Evolutionary conservation across 2,113 vertebrate genomes (phyloP).

Genomic region (Guaruba guarouba): DNA sequence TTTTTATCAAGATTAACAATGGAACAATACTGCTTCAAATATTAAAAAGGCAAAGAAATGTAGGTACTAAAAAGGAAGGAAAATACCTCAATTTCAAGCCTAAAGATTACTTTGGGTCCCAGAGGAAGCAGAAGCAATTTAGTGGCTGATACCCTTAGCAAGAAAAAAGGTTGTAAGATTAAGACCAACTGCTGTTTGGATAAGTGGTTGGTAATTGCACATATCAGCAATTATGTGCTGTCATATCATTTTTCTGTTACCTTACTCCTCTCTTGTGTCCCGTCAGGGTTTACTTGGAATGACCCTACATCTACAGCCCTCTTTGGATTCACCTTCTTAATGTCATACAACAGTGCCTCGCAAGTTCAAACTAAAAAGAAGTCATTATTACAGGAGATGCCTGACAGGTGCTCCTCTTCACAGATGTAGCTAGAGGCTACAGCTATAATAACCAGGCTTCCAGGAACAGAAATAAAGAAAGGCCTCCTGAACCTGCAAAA

Average conservation of each 20-base stretch:
- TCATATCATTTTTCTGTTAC: conserved; percentile 78
- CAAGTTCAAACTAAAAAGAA: conserved; percentile 63
- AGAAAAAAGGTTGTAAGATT: conserved; percentile 82
- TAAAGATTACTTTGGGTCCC: conserved; percentile 83
- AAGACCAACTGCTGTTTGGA: conserved; percentile 85
- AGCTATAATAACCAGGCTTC: conserved; percentile 43
- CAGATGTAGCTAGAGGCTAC: conserved; percentile 39
- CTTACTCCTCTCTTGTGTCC: conserved; percentile 86
- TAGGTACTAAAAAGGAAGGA: conserved; percentile 75
- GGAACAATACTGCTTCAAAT: conserved; percentile 54
- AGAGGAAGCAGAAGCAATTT: conserved; percentile 83
- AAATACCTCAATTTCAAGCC: conserved; percentile 81
- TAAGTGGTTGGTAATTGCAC: conserved; percentile 84
- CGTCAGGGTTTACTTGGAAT: conserved; percentile 86
- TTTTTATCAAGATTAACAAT: conserved; percentile 66
- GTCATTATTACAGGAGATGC: conserved; percentile 37
- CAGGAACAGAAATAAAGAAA: conserved; percentile 5
- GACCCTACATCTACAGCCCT: conserved; percentile 86
- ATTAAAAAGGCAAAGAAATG: conserved; percentile 70
- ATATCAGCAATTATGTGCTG: conserved; percentile 77
- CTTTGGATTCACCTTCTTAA: conserved; percentile 87
- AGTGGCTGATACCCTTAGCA: conserved; percentile 79
- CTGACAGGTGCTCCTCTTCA: conserved; percentile 47
- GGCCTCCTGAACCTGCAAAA: neutral
- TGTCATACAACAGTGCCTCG: conserved; percentile 78